These are phyloP conservation scores for Apteryx mantelli DNA, from an alignment of 2,113 vertebrate species.

Conservation along the genomic window DNA sequence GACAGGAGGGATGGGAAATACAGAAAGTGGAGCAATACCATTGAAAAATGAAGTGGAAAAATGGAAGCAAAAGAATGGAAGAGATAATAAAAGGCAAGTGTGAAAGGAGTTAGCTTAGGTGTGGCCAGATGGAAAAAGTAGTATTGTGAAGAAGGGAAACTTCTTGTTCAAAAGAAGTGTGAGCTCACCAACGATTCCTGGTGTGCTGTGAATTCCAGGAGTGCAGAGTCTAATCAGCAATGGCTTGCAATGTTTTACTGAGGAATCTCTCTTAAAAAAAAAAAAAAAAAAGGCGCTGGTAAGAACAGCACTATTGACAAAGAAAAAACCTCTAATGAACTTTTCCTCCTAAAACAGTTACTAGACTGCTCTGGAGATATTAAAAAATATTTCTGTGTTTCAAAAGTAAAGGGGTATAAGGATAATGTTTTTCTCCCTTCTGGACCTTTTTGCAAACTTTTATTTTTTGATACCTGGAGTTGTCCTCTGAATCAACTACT, in stretches of 20 bases:
- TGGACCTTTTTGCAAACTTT: neutral
- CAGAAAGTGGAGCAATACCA: rapidly evolving
- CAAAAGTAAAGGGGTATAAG: neutral
- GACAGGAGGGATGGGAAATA: neutral
- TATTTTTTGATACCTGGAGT: neutral
- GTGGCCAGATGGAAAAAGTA: neutral
- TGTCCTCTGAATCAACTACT: conserved; percentile 21
- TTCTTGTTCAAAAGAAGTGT: neutral
- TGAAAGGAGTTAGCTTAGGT: neutral
- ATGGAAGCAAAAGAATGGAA: neutral
- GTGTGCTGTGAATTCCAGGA: neutral
- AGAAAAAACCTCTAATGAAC: neutral
- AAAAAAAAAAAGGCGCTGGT: neutral
- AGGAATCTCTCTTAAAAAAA: neutral
- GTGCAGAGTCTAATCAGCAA: neutral
- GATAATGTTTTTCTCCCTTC: neutral
- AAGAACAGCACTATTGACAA: neutral
- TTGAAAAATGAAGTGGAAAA: neutral
- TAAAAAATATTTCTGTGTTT: neutral
- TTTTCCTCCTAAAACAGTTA: neutral
- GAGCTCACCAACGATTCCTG: neutral
- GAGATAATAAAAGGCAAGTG: neutral
- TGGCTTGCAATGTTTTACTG: neutral
- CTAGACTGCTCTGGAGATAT: neutral
- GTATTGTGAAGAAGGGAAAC: neutral